These are phyloP conservation scores for Heptranchias perlo DNA, from an alignment of 2,113 vertebrate genomes.

Conservation along the genomic window DNA sequence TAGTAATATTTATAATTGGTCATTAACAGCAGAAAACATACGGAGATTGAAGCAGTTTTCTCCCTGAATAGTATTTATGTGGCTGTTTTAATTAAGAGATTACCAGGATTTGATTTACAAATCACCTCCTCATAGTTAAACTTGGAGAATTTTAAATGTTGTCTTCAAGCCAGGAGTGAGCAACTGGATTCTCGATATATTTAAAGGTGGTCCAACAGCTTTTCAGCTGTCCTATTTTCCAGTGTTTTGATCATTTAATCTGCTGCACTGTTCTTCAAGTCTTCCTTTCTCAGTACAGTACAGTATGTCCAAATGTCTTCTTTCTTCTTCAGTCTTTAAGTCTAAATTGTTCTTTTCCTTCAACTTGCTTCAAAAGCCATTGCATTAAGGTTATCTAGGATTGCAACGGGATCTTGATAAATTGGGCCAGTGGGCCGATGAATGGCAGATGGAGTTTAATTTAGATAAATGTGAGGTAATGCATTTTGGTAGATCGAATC, in stretches of 20 bases:
- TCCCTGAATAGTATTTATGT: neutral
- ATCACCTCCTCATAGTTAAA: neutral
- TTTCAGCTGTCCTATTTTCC: neutral
- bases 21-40: neutral
- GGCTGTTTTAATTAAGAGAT: neutral
- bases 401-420: too few species aligned
- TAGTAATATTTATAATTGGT: neutral
- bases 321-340: neutral
- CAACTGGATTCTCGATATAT: neutral
- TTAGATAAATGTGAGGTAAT: too few species aligned
- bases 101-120: conserved; percentile 15
- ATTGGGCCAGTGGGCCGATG: too few species aligned
- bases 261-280: neutral
- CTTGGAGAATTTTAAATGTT: neutral
- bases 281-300: neutral
- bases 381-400: too few species aligned
- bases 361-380: neutral
- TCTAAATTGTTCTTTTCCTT: neutral
- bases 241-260: neutral
- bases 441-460: too few species aligned
- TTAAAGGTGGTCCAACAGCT: neutral
- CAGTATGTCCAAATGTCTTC: neutral
- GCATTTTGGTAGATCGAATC: too few species aligned
- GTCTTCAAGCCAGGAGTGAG: neutral
- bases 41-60: neutral